Conservation (phyloP, 2,113 vertebrate genomes). For the Eira barbara region DNA sequence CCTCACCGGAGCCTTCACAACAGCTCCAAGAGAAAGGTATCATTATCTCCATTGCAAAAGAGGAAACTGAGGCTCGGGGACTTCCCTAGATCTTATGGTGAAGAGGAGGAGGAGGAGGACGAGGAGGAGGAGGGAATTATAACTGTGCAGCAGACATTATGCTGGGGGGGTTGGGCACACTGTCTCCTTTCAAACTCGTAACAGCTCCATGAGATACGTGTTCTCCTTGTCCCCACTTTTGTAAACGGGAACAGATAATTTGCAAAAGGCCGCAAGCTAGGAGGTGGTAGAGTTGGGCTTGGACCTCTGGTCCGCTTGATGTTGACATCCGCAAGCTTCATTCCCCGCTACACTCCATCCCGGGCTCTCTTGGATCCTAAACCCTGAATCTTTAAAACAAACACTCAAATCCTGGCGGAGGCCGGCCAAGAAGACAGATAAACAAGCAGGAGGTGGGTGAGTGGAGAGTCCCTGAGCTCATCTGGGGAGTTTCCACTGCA, state of each 20-base stretch:
- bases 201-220: not conserved
- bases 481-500: constrained; percentile 58
- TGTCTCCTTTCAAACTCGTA: not conserved
- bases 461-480: not conserved
- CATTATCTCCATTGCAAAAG: not conserved
- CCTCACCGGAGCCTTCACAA: not conserved
- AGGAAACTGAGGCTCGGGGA: not conserved
- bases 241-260: not conserved
- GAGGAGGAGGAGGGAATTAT: too few relatives aligned
- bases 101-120: fast-evolving
- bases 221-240: not conserved
- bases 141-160: not conserved
- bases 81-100: not conserved
- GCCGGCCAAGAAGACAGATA: constrained; percentile 28
- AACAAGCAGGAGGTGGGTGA: not conserved
- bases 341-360: not conserved
- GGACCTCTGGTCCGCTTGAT: not conserved
- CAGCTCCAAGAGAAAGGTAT: not conserved
- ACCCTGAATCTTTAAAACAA: constrained; percentile 25
- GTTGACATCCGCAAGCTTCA: not conserved
- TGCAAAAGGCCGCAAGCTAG: not conserved
- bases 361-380: not conserved
- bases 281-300: not conserved
- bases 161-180: not conserved
- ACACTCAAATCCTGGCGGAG: not conserved